Conservation (phyloP, 1,140 invertebrate species). For the Cardiocondyla obscurior region DNA sequence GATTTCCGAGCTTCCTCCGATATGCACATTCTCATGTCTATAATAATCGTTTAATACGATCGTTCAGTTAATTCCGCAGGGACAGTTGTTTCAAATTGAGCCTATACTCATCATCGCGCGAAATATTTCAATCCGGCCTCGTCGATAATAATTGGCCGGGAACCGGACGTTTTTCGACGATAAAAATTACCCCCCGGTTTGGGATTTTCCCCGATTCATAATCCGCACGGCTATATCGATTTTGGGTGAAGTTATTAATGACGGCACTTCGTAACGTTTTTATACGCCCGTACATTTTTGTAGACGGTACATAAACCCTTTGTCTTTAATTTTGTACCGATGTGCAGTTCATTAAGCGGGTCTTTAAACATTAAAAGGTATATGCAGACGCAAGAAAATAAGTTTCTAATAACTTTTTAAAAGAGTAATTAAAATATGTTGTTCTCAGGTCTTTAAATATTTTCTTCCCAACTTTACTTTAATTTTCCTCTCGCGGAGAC, state of each 20-base stretch:
- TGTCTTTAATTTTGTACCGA: neutral
- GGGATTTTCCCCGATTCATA: constrained; percentile 42
- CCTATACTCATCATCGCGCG: constrained; percentile 34
- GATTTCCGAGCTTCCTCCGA: constrained; percentile 33
- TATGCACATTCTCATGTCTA: constrained; percentile 37
- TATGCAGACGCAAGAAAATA: neutral
- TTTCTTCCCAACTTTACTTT: neutral
- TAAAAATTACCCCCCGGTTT: constrained; percentile 34
- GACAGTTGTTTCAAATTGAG: constrained; percentile 43
- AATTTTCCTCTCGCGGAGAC: neutral
- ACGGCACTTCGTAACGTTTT: constrained; percentile 19
- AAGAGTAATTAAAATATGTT: neutral
- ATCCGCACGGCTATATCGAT: constrained; percentile 1
- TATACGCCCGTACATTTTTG: neutral
- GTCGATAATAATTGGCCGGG: constrained; percentile 35
- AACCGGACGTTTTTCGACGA: constrained; percentile 18
- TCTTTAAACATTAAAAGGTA: neutral
- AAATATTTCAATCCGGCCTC: constrained; percentile 47
- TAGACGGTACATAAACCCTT: neutral
- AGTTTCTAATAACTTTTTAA: neutral
- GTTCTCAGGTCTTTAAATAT: neutral
- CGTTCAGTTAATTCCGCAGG: constrained; percentile 48
- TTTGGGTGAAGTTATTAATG: constrained; percentile 34
- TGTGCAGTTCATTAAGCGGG: neutral
- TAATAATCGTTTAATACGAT: constrained; percentile 49